Conservation (phyloP, 2,797 vertebrate species). For the Crenichthys baileyi region DNA sequence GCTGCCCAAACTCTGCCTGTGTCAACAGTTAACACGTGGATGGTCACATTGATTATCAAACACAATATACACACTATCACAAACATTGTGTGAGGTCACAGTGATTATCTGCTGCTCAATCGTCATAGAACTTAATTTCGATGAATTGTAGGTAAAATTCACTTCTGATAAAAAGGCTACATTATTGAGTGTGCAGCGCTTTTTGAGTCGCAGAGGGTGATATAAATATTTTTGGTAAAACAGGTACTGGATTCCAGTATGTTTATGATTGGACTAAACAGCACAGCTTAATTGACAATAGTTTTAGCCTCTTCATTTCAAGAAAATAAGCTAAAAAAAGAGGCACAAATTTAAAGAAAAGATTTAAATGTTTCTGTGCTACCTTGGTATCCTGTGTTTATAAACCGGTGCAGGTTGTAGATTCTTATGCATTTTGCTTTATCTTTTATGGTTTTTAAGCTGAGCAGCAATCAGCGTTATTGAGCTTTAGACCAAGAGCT, state of each 20-base stretch:
- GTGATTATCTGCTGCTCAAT: not conserved
- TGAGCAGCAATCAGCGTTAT: not conserved
- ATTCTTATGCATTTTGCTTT: not conserved
- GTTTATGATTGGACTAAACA: not conserved
- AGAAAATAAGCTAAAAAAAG: not conserved
- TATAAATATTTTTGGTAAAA: not conserved
- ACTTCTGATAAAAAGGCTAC: conserved; percentile 24
- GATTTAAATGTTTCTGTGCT: not conserved
- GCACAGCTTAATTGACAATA: not conserved
- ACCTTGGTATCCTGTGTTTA: not conserved
- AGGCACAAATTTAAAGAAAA: not conserved
- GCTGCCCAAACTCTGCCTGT: conserved; percentile 70
- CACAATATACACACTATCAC: conserved; percentile 30
- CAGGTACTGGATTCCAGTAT: not conserved
- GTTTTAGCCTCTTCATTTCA: not conserved
- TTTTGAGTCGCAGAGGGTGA: not conserved
- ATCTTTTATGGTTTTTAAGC: not conserved
- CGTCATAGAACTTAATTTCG: conserved; percentile 12
- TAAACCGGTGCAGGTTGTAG: not conserved
- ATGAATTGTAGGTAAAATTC: conserved; percentile 12
- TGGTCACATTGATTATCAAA: conserved; percentile 72
- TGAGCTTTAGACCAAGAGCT: conserved; percentile 1
- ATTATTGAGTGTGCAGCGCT: conserved; percentile 1
- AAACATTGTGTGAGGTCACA: conserved; percentile 12
- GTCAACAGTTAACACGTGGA: conserved; percentile 84